phyloP scores from a whole-genome alignment of 2,797 vertebrate species.

The Acanthurus lineatus region DNA sequence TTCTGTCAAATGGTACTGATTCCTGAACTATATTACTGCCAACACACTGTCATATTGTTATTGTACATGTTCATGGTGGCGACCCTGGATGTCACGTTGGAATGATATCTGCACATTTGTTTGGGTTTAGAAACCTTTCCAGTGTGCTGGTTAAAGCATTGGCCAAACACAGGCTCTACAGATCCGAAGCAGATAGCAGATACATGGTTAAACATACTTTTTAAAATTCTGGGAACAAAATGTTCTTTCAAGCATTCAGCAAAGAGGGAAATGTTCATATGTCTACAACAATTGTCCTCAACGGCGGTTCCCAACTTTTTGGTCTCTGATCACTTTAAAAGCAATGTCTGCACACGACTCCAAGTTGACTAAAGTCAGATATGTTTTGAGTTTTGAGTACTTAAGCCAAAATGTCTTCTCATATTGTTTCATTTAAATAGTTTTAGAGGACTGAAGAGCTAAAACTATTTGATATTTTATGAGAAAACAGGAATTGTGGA shows the following conservation, averaged over 20 bases:
- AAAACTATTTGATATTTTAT: neutral
- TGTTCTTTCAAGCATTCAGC: constrained; percentile 50
- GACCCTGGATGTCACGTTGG: constrained; percentile 68
- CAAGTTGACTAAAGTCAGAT: neutral
- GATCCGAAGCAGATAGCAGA: constrained; percentile 68
- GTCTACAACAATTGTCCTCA: constrained; percentile 15
- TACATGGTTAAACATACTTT: constrained; percentile 25
- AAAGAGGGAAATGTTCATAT: constrained; percentile 35
- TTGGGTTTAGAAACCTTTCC: constrained; percentile 69
- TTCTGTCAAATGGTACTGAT: constrained; percentile 52
- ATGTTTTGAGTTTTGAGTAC: constrained; percentile 21
- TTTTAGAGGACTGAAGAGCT: neutral
- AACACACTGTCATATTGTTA: constrained; percentile 68
- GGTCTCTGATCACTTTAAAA: constrained; percentile 21
- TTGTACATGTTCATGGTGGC: constrained; percentile 61
- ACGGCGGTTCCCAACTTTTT: constrained; percentile 3
- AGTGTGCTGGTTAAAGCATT: constrained; percentile 49
- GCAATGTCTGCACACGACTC: neutral
- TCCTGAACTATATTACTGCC: constrained; percentile 54
- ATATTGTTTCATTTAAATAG: constrained; percentile 7
- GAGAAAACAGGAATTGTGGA: neutral
- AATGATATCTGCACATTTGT: constrained; percentile 73
- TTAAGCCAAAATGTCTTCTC: neutral
- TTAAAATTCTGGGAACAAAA: constrained; percentile 61
- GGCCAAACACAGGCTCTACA: constrained; percentile 62